A percentile compares a stretch with the other conserved stretches of the same genome.
Evolutionary conservation across 1,140 invertebrate genomes (phyloP).

Genomic region (Drosophila subobscura): DNA sequence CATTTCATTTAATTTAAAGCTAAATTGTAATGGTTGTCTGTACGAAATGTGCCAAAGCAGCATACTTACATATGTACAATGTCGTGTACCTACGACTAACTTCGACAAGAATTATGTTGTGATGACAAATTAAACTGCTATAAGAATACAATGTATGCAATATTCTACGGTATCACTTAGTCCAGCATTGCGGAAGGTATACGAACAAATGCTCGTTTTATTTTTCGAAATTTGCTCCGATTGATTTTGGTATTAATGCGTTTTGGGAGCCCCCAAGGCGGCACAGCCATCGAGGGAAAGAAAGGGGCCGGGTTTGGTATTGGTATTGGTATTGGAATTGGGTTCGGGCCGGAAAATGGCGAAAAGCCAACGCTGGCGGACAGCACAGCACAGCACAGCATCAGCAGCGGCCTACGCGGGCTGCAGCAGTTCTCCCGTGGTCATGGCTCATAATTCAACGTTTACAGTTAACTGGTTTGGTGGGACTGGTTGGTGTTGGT

Average conservation of each 20-base stretch:
- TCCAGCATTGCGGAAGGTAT: not conserved
- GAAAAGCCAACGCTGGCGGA: slow-evolving; percentile 2
- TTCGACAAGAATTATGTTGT: no score
- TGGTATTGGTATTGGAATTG: slow-evolving; percentile 27
- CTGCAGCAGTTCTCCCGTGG: slow-evolving; percentile 18
- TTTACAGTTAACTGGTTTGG: slow-evolving; percentile 61
- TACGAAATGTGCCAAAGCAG: no score
- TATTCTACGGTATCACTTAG: slow-evolving; percentile 1
- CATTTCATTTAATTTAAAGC: no score
- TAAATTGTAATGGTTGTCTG: no score
- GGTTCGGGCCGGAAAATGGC: slow-evolving; percentile 28
- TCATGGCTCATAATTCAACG: slow-evolving; percentile 67
- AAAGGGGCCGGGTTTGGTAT: not conserved
- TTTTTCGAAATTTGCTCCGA: slow-evolving; percentile 45
- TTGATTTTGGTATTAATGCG: slow-evolving; percentile 68
- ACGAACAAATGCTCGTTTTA: slow-evolving; percentile 33
- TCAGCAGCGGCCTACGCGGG: slow-evolving; percentile 32
- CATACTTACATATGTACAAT: no score
- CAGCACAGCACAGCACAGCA: slow-evolving; percentile 17
- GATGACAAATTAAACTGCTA: no score
- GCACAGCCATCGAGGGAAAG: slow-evolving; percentile 14
- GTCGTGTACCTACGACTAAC: no score
- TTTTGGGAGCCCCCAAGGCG: slow-evolving; percentile 42
- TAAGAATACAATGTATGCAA: no score
- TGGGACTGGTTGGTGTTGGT: slow-evolving; percentile 17